Conservation (phyloP, 2,113 vertebrate genomes). For the Lampris megalopsis region DNA sequence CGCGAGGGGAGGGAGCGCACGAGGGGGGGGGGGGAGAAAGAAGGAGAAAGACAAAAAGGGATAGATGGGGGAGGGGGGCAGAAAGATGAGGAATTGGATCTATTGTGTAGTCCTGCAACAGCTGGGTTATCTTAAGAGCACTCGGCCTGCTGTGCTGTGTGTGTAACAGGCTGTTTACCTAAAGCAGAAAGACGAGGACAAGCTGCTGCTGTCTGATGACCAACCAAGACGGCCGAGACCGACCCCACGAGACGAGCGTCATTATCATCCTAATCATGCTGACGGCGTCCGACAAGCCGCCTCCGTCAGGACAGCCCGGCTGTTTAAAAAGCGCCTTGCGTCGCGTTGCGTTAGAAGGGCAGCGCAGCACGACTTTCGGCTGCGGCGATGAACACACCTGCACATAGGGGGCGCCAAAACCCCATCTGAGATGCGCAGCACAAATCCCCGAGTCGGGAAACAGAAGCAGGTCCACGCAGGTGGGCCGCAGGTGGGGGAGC, state of each 20-base stretch:
- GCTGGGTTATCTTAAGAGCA: conserved; percentile 44
- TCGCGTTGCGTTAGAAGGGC: too few species aligned
- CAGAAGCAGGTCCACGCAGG: too few species aligned
- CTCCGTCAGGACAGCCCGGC: not conserved
- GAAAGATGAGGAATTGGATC: conserved; percentile 35
- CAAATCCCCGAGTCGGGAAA: too few species aligned
- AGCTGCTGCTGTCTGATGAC: conserved; percentile 17
- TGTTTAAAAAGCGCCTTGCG: conserved; percentile 13
- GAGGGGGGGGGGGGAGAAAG: not conserved
- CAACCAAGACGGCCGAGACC: not conserved
- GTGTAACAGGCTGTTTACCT: conserved; percentile 26
- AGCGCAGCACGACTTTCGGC: too few species aligned
- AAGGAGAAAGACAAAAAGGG: conserved; percentile 19
- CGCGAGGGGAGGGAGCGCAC: conserved; percentile 27
- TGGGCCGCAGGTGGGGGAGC: too few species aligned
- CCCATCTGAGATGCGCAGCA: too few species aligned
- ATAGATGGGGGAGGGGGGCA: conserved; percentile 23
- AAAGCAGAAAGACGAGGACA: conserved; percentile 5
- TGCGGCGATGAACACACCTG: too few species aligned
- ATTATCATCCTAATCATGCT: not conserved
- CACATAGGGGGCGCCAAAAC: too few species aligned
- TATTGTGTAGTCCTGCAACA: conserved; percentile 48
- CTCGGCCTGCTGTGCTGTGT: conserved; percentile 24
- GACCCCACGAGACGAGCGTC: conserved; percentile 1
- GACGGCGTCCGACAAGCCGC: conserved; percentile 16